Evolutionary conservation across 2,113 vertebrate genomes (phyloP).

Genomic region (Synodontis membranacea): DNA sequence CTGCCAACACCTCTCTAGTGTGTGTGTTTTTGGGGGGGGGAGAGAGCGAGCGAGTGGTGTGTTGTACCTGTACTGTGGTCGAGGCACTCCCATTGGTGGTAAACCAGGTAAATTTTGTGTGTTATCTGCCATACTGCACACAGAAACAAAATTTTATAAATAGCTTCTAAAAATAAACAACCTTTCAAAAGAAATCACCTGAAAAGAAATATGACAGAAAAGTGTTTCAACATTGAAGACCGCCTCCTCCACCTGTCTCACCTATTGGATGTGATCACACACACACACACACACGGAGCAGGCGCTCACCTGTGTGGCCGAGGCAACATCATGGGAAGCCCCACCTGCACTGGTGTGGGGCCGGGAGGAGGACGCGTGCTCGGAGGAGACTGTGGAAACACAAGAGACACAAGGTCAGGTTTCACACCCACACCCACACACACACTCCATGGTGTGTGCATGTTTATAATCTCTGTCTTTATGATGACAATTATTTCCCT

Average conservation of each 20-base stretch:
- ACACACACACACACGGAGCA: neutral
- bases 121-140: neutral
- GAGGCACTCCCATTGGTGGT: neutral
- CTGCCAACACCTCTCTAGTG: neutral
- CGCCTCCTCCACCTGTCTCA: neutral
- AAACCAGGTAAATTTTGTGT: neutral
- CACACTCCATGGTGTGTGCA: neutral
- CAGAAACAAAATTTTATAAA: neutral
- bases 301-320: conserved; percentile 28
- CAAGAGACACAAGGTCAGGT: neutral
- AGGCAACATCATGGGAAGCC: conserved; percentile 16
- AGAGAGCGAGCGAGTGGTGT: neutral
- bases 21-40: neutral
- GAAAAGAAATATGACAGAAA: neutral
- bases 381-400: neutral
- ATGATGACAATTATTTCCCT: neutral
- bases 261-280: neutral
- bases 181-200: neutral
- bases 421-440: neutral
- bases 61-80: neutral
- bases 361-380: neutral
- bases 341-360: neutral
- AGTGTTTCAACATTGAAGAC: neutral
- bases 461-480: neutral
- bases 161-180: neutral